Base-by-base conservation (phyloP, 2,113 vertebrate genomes). In the Mohoua ochrocephala region DNA sequence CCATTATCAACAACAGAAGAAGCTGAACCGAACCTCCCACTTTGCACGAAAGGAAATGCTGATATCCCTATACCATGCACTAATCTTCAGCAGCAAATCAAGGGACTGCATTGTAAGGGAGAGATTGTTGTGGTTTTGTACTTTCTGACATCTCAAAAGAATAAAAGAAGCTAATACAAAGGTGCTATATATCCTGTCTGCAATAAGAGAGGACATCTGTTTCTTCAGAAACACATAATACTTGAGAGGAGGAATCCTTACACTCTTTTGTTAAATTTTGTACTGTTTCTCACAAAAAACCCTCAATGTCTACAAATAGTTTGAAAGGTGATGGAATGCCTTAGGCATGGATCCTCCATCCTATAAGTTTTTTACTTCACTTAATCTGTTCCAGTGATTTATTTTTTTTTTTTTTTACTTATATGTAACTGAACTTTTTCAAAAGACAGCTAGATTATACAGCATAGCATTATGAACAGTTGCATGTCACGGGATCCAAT, bases 131-230 rank as follows among this genome's bases (percentile, higher is more conserved):
- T 63, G 30, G 5, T 86, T 81, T 95, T 84, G 31, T 88, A 31
- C 89, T 84, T 96, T 96, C 68, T 97, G 70, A 92, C 67, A 75
- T 71, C 71, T 93, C 44, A 69, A 74, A 39, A 13, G 7, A 63
- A 68, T 77, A 94, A 75, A 87, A 71, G 77, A 93, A 90, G 19
- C 60, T 94, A 39, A 87, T 60, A 87, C 84, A 89, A 96, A 88
- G 97, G 98, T 98, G 98, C 98, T 98, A 80, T 84, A 64, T 76
- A 87, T 93, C 89, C 91, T 96, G 52, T 93, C 82, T 76, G 47
- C 64, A 41, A 19, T 64, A 74, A 69, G 81, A 91, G 75, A 90
- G 87, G 80, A 94, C 35, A 73, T 77, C 65, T 70, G 13, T 80
- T 88, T 60, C 94, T 92, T 81, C 14, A 14, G 74, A 84, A 69